A percentile compares a stretch with the other conserved stretches of the same genome.
Conservation (phyloP, 2,113 vertebrate genomes). For the Scomber colias region DNA sequence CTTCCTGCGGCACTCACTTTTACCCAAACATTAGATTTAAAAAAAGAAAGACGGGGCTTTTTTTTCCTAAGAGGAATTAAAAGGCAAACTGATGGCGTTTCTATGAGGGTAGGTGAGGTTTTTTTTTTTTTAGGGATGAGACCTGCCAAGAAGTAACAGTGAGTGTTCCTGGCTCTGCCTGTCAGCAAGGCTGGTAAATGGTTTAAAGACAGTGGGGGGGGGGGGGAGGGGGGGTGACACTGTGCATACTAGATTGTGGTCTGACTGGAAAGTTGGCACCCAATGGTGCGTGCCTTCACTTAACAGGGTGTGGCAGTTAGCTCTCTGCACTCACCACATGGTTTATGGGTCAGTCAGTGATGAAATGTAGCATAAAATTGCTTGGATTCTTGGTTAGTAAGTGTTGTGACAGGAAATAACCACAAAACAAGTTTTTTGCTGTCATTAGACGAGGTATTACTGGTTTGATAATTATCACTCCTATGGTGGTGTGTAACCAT, state of each 20-base stretch:
- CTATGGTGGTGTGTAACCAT: no score
- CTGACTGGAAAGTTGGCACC: slow-evolving; percentile 67
- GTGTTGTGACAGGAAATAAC: slow-evolving; percentile 51
- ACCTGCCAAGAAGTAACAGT: slow-evolving; percentile 80
- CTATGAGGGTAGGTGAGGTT: slow-evolving; percentile 39
- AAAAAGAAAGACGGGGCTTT: slow-evolving; percentile 14
- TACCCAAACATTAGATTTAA: slow-evolving; percentile 58
- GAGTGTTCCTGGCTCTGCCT: slow-evolving; percentile 59
- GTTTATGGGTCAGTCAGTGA: slow-evolving; percentile 68
- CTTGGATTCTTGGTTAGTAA: slow-evolving; percentile 47
- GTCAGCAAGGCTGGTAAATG: slow-evolving; percentile 75
- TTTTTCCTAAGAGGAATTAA: slow-evolving; percentile 42
- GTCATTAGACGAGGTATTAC: neutral
- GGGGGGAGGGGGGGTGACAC: slow-evolving; percentile 28
- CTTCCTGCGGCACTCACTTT: slow-evolving; percentile 78
- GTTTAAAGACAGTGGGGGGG: slow-evolving; percentile 49
- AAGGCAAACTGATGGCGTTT: slow-evolving; percentile 29
- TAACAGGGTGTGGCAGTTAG: slow-evolving; percentile 79
- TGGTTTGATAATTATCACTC: slow-evolving; percentile 21
- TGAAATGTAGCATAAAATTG: slow-evolving; percentile 74
- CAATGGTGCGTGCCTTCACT: slow-evolving; percentile 53
- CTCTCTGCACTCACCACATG: slow-evolving; percentile 64
- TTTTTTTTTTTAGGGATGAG: slow-evolving; percentile 29
- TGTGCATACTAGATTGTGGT: slow-evolving; percentile 46
- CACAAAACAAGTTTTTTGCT: slow-evolving; percentile 33